These are phyloP conservation scores for Eupithecia insigniata DNA, from an alignment of 2,888 invertebrate genomes.

Conservation along the genomic window DNA sequence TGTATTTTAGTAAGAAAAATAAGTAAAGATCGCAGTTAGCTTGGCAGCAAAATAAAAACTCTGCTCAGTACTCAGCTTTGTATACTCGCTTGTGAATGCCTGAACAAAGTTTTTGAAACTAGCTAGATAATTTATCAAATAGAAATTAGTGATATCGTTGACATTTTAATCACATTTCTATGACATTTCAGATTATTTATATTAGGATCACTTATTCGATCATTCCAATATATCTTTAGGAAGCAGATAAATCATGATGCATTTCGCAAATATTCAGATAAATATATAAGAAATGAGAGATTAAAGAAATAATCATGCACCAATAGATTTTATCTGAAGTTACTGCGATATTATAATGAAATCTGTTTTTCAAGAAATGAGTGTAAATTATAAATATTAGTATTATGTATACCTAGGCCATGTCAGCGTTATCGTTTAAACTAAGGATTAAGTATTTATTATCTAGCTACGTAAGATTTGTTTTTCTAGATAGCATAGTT, in stretches of 20 bases:
- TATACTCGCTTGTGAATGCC: conserved; percentile 10
- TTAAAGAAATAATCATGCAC: background rate
- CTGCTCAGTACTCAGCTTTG: conserved; percentile 10
- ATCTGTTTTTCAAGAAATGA: background rate
- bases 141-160: conserved; percentile 17
- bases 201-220: conserved; percentile 8
- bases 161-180: conserved; percentile 4
- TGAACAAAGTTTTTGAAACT: conserved; percentile 21
- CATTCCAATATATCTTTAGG: conserved; percentile 23
- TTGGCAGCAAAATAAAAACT: conserved; percentile 26
- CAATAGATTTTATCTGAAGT: background rate
- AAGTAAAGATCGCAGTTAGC: conserved; percentile 12
- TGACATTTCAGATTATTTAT: background rate
- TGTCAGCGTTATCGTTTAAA: conserved; percentile 33
- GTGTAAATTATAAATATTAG: conserved; percentile 4
- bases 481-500: conserved; percentile 37
- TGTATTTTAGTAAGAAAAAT: background rate
- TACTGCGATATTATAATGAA: conserved; percentile 18
- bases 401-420: background rate
- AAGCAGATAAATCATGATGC: conserved; percentile 7
- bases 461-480: conserved; percentile 28
- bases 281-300: background rate
- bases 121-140: conserved; percentile 29
- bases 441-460: conserved; percentile 32
- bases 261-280: background rate